Base-by-base conservation (phyloP, 2,888 invertebrate species). In the Peribatodes rhomboidaria region DNA sequence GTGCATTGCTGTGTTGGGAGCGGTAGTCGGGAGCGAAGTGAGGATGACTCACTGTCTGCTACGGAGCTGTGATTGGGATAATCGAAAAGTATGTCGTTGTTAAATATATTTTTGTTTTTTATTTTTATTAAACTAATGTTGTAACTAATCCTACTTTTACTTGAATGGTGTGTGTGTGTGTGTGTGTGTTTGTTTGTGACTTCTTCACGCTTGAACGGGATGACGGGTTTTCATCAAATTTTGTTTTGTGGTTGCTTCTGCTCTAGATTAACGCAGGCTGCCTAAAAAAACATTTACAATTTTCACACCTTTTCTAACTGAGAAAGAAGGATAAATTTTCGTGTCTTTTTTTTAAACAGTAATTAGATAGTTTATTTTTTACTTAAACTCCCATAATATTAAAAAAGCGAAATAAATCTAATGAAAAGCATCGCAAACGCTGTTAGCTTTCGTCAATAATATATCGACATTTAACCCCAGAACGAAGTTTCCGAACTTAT, bases 1-100 rank as follows among this genome's bases (percentile, higher is more conserved):
- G 86, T 87, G 87, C 87, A 77, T 76, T 83, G 77, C 79, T 83
- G 79, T 87, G 87, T 87, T 73, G 81, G 69, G 78, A 82, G 79
- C 31, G 59, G 41, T 49, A 61, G 57, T 60, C 35, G 14, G 44
- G 35, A 50, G 59, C 46, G 52, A 50, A 63, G 44, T 41, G 52
- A 14, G 33, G 50, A 54, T 58, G 62, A 61, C 39, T 61, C 58
- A 58, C 58, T 44, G 11, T 41, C 54, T 11, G 18, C 35, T 52
- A 37, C 42, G 22, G 10, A 14, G 16, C 18, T 13, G 35, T 50
- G 35, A 50, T 50, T 20, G 35, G n/a, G 2, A n/a, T n/a, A 50
- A 37, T 11, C 8, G 4, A n/a, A 20, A 31, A 14, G 27, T 46
- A 46, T 9, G 9, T 14, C n/a, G 16, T 16, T 9, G 16, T 35